Percentiles rank a stretch among this genome's conserved stretches.
Conservation (phyloP, 2,113 vertebrate genomes). For the Sorex araneus region DNA sequence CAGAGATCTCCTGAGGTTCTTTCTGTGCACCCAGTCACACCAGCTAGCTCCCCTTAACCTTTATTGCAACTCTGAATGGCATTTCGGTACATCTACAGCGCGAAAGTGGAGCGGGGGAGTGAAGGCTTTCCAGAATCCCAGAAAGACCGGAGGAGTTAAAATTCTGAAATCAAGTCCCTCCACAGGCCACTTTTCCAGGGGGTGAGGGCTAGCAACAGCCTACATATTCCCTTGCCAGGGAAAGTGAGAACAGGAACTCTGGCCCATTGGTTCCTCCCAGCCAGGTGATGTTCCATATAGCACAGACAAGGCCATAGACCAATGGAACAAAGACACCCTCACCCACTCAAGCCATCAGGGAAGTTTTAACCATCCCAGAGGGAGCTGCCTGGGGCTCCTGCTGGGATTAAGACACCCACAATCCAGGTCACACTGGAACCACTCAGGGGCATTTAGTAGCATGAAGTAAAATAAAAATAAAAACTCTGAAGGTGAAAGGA, state of each 20-base stretch:
- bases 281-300: background rate
- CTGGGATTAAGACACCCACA: no score
- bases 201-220: background rate
- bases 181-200: background rate
- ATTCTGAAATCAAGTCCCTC: background rate
- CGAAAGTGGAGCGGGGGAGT: background rate
- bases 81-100: background rate
- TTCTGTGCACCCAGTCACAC: background rate
- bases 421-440: no score
- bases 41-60: background rate
- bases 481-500: no score
- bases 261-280: background rate
- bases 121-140: background rate
- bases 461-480: slow-evolving; percentile 47
- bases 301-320: background rate
- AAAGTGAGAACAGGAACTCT: background rate
- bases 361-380: background rate
- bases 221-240: background rate
- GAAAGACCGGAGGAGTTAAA: slow-evolving; percentile 24
- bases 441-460: slow-evolving; percentile 5
- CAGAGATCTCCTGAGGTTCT: background rate
- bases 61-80: background rate
- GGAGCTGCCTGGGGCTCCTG: no score
- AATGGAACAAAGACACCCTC: background rate
- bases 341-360: background rate